These are phyloP conservation scores for Chymomyza caudatula DNA, from an alignment of 2,888 invertebrate genomes.

Conservation along the genomic window DNA sequence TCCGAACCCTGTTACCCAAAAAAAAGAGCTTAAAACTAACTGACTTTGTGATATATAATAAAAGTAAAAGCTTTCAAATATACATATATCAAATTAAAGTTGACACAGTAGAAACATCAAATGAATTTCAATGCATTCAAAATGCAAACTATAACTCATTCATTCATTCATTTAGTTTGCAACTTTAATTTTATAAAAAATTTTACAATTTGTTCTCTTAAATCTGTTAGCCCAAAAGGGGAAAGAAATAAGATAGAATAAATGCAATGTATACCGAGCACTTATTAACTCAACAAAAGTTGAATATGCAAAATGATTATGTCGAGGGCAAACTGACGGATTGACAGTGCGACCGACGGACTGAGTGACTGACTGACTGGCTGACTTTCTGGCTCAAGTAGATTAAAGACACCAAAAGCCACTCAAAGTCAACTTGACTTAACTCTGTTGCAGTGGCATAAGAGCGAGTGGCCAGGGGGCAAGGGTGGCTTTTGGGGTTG, in stretches of 20 bases:
- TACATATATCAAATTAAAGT: background rate
- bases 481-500: background rate
- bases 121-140: slow-evolving; percentile 17
- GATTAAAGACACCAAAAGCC: slow-evolving; percentile 56
- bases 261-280: background rate
- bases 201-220: slow-evolving; percentile 12
- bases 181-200: slow-evolving; percentile 24
- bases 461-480: background rate
- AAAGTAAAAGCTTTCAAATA: background rate
- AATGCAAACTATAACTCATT: slow-evolving; percentile 12
- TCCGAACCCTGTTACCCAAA: no score
- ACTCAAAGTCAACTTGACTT: slow-evolving; percentile 46
- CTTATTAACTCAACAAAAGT: slow-evolving; percentile 12
- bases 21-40: background rate
- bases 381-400: slow-evolving; percentile 32
- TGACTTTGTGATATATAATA: background rate
- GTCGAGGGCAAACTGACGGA: slow-evolving; percentile 5
- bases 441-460: background rate
- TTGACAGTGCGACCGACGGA: background rate
- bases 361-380: slow-evolving; percentile 5
- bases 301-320: slow-evolving; percentile 38
- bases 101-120: background rate
- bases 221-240: background rate
- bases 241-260: background rate
- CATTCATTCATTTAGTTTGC: background rate